Percentiles rank a stretch among this genome's conserved stretches.
Evolutionary conservation across 1,140 invertebrate genomes (phyloP).

Genomic region (Muscidifurax raptorellus): DNA sequence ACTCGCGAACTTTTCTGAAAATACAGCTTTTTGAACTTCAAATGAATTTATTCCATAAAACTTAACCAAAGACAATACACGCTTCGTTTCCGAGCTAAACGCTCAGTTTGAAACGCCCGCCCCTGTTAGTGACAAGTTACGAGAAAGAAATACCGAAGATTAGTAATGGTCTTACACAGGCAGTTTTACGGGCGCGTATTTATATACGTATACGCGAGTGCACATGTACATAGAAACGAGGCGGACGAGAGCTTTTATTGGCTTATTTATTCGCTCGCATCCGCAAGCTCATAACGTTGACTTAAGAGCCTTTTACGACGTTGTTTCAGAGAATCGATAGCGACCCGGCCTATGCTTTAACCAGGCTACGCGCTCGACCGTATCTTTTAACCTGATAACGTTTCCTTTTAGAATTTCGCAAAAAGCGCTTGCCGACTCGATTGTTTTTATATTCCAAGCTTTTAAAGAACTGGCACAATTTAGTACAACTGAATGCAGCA

Average conservation of each 20-base stretch:
- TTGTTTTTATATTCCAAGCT: not conserved
- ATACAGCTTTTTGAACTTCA: no score
- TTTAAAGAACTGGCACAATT: no score
- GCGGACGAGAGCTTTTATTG: slow-evolving; percentile 42
- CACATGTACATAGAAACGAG: not conserved
- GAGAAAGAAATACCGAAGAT: not conserved
- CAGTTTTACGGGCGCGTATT: slow-evolving; percentile 23
- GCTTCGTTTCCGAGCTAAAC: no score
- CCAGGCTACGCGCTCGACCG: not conserved
- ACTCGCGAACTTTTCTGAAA: not conserved
- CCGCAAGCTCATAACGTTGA: slow-evolving; percentile 47
- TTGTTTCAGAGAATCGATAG: slow-evolving; percentile 49
- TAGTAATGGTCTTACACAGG: not conserved
- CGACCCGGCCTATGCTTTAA: not conserved
- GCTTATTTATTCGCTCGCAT: slow-evolving; percentile 42
- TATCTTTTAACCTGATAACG: not conserved
- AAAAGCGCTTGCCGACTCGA: not conserved
- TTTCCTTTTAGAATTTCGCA: not conserved
- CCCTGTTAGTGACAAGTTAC: not conserved
- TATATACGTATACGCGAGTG: slow-evolving; percentile 13
- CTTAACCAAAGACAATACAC: not conserved
- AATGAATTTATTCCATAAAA: not conserved
- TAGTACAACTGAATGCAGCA: no score
- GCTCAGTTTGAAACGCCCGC: not conserved
- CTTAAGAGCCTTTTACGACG: slow-evolving; percentile 50